Base-by-base conservation (phyloP, 2,113 vertebrate species). In the Redunca redunca region DNA sequence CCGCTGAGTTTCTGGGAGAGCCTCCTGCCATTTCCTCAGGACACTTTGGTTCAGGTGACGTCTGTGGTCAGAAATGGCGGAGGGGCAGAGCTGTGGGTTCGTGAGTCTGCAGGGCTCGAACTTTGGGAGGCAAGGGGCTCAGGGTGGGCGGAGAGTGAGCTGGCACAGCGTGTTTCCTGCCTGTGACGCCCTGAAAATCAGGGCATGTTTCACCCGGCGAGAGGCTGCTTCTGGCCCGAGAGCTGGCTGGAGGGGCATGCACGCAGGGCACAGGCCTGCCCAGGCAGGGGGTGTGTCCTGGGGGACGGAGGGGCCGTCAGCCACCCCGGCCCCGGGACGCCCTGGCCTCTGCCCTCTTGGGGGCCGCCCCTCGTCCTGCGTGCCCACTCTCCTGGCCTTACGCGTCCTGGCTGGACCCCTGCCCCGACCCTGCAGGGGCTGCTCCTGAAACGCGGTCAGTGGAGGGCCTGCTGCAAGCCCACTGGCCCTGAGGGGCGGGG, bases 81-180 rank as follows among this genome's bases (percentile, higher is more conserved):
- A 3, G 26, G 23, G 7, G 7, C 1, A 0, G 46, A 16, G 11
- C 3, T 0, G 58, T 8, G 12, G 26, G 58, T 62, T 43, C 1
- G 2, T 6, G 2, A 30, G 50, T 40, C 23, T 0, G 2, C 3
- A 15, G 15, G n/a, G 23, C 2, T 6, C 2, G 0, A 1, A 1
- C 52, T 21, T 5, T 12, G 84, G 40, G 57, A 85, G 26, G n/a
- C 6, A 3, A 1, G 0, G 11, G 0, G 7, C 2, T 62, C 82
- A 23, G 30, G 6, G 4, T 3, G 1, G 6, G 19, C 1, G 2
- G 50, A 40, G 9, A 23, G 86, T 5, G n/a, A 48, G 0, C 16
- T 9, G 1, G 17, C 6, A 9, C 14, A 2, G 8, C 0, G 0
- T 0, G 0, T 17, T 12, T n/a, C 83, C 30, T 40, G 36, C 10